Percentiles rank a stretch among this genome's conserved stretches.
These are phyloP conservation scores for Muscicapa striata DNA, from an alignment of 2,797 vertebrate genomes.

Conservation along the genomic window DNA sequence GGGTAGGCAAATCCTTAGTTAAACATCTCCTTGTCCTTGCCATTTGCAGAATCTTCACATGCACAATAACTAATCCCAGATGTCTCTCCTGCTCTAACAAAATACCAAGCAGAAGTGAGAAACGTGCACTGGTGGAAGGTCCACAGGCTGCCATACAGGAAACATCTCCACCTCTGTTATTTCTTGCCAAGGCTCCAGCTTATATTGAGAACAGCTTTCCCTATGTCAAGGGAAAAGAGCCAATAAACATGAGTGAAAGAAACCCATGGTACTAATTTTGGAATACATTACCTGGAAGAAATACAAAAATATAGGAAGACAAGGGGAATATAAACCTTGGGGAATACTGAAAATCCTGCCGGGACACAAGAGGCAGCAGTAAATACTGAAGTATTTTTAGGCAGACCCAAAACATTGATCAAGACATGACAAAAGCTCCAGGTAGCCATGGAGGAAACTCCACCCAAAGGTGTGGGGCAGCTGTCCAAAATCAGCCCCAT, in stretches of 20 bases:
- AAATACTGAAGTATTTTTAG: background rate
- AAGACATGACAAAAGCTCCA: background rate
- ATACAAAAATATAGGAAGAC: background rate
- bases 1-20: background rate
- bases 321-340: background rate
- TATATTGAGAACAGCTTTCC: background rate
- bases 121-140: background rate
- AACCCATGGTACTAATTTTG: background rate
- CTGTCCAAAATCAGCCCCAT: background rate
- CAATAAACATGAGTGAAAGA: background rate
- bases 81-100: background rate
- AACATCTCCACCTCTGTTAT: background rate
- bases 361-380: background rate
- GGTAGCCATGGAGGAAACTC: background rate
- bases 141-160: background rate
- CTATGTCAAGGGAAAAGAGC: background rate
- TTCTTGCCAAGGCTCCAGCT: background rate
- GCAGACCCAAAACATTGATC: background rate
- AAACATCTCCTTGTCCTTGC: background rate
- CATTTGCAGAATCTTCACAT: background rate
- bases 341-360: background rate
- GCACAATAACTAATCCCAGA: background rate
- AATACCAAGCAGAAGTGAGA: background rate
- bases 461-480: background rate
- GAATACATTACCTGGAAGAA: background rate